Evolutionary conservation across 2,113 vertebrate species (phyloP), one percentile per base, ranked within the genome.

Genomic region (Desmodus rotundus): DNA sequence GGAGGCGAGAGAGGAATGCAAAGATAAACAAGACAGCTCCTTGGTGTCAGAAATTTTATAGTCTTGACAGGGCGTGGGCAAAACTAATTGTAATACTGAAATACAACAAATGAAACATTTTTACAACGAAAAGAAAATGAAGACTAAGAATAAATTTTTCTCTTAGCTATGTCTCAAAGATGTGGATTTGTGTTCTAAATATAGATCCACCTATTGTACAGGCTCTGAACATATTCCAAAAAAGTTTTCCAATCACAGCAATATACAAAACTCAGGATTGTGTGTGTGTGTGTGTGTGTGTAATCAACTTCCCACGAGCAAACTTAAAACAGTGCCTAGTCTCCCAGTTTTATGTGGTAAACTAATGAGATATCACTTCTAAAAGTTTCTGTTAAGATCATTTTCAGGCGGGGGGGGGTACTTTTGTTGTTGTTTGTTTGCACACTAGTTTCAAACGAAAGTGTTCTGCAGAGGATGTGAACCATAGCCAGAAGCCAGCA

Each of bases 401-500:
- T 73, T 63, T 74, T 72, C 16, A 33, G 61, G 11, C 22, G 8
- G 56, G 56, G 7, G 19, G 19, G 22, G 33, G 1, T 22, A 83
- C 17, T 70, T 81, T 31, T 89, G 74, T 19, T 68, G 9, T 58
- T 74, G 13, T 94, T 45, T 38, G 24, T 63, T 47, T 94, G 43
- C 38, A 86, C 0, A 4, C 33, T 97, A 87, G 86, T 89, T 97
- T 95, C 95, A 93, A 96, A 78, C 58, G 88, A 33, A 96, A 96
- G 43, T 94, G 93, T 88, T 96, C 81, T 84, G n/a, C 92, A 97
- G 87, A 96, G 2, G n/a, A 82, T 4, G 6, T 38, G 16, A 97
- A 68, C 95, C 96, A 94, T n/a, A 50, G 67, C 82, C 82, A 96
- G 84, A 97, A 97, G 87, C 80, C 76, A 95, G 45, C 47, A 93